These are phyloP conservation scores for Hylaeus volcanicus DNA, from an alignment of 1,140 invertebrate genomes.

Conservation along the genomic window DNA sequence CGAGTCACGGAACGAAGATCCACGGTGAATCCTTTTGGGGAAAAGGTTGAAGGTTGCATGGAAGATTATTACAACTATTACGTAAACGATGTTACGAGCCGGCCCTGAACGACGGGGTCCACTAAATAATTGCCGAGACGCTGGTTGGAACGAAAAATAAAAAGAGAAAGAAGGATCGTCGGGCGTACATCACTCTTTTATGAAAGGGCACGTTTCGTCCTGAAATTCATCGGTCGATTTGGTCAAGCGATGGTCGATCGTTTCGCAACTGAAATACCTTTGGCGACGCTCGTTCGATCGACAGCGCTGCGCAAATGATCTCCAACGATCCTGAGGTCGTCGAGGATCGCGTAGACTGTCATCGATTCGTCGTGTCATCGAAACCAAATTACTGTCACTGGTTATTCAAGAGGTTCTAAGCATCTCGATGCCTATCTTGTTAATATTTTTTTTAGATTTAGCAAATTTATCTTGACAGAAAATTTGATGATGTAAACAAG, in stretches of 20 bases:
- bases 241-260: conserved; percentile 6
- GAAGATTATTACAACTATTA: conserved; percentile 19
- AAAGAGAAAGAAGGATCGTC: neutral
- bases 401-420: neutral
- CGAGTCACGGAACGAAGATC: neutral
- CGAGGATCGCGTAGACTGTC: neutral
- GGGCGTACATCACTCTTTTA: conserved; percentile 57
- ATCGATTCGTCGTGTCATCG: neutral
- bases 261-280: conserved; percentile 48
- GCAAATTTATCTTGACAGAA: too few species aligned
- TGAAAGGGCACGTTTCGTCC: conserved; percentile 62
- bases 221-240: conserved; percentile 62
- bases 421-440: neutral
- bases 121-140: neutral
- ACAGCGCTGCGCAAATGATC: conserved; percentile 19
- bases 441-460: too few species aligned
- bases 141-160: too few species aligned
- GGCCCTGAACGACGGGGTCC: neutral
- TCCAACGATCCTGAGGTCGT: neutral
- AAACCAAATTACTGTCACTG: neutral
- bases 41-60: conserved; percentile 13
- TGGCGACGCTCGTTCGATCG: conserved; percentile 5
- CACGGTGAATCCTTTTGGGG: conserved; percentile 20
- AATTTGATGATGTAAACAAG: too few species aligned
- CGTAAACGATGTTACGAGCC: conserved; percentile 23